Base-by-base conservation (phyloP, 2,113 vertebrate genomes). In the Marcusenius ussheri region DNA sequence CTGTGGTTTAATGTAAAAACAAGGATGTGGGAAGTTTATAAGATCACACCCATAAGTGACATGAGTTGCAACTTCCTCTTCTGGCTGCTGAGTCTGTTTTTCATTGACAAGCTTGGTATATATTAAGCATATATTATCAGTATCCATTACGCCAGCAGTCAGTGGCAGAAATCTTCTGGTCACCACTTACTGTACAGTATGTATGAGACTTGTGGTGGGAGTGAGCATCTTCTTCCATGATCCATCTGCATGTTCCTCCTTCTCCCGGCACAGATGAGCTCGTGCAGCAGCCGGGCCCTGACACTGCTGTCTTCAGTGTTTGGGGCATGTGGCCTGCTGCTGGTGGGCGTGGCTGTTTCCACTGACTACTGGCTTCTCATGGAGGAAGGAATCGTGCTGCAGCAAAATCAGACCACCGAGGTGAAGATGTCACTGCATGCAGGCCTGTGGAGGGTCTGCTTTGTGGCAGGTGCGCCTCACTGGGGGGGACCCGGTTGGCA, bases 321-420 rank as follows among this genome's bases (percentile, higher is more conserved):
- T 0, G 97, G 97, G 1, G 97, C 97, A 0, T 97, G 97, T 0
- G 97, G 97, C 6, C 90, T 98, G 92, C 94, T 97, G 46, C 92
- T 98, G 46, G 97, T 98, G 90, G 97, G 97, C 13, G 95, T 98
- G 7, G 97, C 97, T 0, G 97, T 98, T 89, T 98, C 97, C 47
- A 98, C 97, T 0, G 97, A 98, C 93, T 97, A 98, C 94, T 98
- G 97, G 97, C 95, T 98, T 58, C 95, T 97, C 93, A 97, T 98
- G 96, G 97, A 98, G 92, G 97, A 98, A 91, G 97, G 97, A 0
- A 96, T 97, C 2, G 94, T 98, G 74, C 93, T 97, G 91, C 97
- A 97, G 45, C 97, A 97, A 94, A 98, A 98, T 95, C 97, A 98
- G 94, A 97, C 95, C 94, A 97, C 94, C 0, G 97, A 98, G 95